Conservation (phyloP, 2,797 vertebrate species). For the Clarias pachynema region DNA sequence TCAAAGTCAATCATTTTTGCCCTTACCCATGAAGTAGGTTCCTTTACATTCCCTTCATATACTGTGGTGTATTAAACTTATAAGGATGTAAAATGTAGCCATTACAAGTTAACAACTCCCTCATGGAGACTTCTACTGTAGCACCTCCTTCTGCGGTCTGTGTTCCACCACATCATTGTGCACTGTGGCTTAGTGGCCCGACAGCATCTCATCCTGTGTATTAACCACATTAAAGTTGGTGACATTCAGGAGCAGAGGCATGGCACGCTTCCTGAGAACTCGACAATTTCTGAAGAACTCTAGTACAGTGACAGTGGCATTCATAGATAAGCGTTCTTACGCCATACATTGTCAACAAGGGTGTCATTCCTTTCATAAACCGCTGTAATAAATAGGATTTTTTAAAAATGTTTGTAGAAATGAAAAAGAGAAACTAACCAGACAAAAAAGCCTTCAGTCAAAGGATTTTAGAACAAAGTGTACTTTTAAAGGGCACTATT, state of each 20-base stretch:
- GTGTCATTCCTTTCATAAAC: not conserved
- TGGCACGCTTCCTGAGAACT: constrained; percentile 12
- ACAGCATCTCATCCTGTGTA: constrained; percentile 30
- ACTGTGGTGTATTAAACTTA: not conserved
- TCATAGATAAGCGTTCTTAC: constrained; percentile 19
- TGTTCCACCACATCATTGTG: constrained; percentile 27
- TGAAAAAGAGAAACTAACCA: not conserved
- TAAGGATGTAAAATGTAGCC: not conserved
- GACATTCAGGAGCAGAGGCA: not conserved
- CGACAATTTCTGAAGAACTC: constrained; percentile 3
- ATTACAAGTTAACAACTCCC: not conserved
- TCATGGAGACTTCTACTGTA: not conserved
- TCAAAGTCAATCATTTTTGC: too few relatives aligned
- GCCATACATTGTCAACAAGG: not conserved
- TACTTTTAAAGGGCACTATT: not conserved
- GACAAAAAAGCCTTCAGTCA: not conserved
- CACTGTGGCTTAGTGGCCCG: constrained; percentile 8
- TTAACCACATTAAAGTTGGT: constrained; percentile 32
- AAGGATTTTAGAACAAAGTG: not conserved
- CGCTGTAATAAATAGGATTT: not conserved
- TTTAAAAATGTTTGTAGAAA: not conserved
- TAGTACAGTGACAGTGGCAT: not conserved
- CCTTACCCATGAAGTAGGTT: too few relatives aligned
- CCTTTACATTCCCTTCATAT: not conserved
- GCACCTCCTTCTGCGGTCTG: constrained; percentile 4